A percentile compares a stretch with the other conserved stretches of the same genome.
Conservation (phyloP, 2,113 vertebrate species). For the Glaucidium brasilianum region DNA sequence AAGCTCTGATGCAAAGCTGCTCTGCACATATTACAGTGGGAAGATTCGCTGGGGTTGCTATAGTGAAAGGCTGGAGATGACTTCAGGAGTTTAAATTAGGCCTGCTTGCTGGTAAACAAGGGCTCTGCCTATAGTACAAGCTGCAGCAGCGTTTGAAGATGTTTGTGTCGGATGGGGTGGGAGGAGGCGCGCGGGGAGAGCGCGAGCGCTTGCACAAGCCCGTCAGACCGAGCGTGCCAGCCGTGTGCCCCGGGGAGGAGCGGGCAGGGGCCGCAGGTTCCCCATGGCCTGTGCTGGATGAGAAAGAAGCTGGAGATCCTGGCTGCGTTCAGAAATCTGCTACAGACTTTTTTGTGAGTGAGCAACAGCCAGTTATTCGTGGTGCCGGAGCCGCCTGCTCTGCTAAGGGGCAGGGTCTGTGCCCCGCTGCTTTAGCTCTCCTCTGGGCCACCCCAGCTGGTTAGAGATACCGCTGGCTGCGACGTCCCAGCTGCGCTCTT, state of each 20-base stretch:
- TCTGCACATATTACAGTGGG: neutral
- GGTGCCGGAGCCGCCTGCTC: neutral
- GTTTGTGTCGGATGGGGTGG: neutral
- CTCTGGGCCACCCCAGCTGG: neutral
- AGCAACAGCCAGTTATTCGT: neutral
- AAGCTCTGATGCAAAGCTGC: neutral
- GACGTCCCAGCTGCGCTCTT: neutral
- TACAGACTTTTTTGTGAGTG: rapidly evolving
- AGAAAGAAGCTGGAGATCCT: neutral
- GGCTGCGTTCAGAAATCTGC: neutral
- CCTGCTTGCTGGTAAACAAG: neutral
- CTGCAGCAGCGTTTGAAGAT: neutral
- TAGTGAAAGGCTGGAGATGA: neutral
- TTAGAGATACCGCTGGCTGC: neutral
- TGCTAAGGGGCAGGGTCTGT: neutral
- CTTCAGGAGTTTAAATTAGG: neutral
- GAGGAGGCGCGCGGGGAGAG: neutral
- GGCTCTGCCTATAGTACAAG: neutral
- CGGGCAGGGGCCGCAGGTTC: neutral
- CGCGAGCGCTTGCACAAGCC: neutral
- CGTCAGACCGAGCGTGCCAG: neutral
- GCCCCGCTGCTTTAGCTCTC: neutral
- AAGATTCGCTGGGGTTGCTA: neutral
- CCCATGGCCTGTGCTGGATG: neutral
- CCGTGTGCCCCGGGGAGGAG: neutral